A percentile compares a stretch with the other conserved stretches of the same genome.
phyloP scores from a whole-genome alignment of 2,888 invertebrate genomes.

The Chelonus formosanus region DNA sequence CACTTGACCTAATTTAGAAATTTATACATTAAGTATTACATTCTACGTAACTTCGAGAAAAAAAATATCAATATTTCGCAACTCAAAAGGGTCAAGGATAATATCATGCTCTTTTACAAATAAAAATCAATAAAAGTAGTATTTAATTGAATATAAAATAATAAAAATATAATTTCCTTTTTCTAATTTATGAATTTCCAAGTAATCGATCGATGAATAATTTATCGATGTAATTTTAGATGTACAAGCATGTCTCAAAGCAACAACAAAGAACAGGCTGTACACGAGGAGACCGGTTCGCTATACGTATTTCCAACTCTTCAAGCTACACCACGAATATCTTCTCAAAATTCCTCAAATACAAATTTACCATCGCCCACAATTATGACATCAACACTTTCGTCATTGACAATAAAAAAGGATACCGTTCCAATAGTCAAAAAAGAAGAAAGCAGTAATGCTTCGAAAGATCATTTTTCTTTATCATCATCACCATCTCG shows the following conservation, averaged over 20 bases:
- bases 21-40: too few species aligned
- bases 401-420: conserved; percentile 30
- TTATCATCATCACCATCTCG: conserved; percentile 49
- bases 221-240: conserved; percentile 61
- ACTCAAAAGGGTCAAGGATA: too few species aligned
- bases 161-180: too few species aligned
- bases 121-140: too few species aligned
- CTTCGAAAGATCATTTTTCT: conserved; percentile 28
- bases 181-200: too few species aligned
- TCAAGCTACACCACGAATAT: conserved; percentile 37
- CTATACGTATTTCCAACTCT: conserved; percentile 59
- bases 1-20: too few species aligned
- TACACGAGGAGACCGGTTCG: conserved; percentile 57
- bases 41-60: too few species aligned
- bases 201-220: too few species aligned
- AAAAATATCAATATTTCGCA: too few species aligned
- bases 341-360: conserved; percentile 38
- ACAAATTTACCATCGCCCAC: conserved; percentile 30
- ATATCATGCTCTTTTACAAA: too few species aligned
- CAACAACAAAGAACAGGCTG: conserved; percentile 67
- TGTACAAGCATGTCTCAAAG: conserved; percentile 76
- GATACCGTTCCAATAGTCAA: conserved; percentile 39
- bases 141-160: too few species aligned
- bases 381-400: conserved; percentile 14
- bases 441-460: conserved; percentile 38